Base-by-base conservation (phyloP, 2,113 vertebrate species). In the Trogon melanurus region DNA sequence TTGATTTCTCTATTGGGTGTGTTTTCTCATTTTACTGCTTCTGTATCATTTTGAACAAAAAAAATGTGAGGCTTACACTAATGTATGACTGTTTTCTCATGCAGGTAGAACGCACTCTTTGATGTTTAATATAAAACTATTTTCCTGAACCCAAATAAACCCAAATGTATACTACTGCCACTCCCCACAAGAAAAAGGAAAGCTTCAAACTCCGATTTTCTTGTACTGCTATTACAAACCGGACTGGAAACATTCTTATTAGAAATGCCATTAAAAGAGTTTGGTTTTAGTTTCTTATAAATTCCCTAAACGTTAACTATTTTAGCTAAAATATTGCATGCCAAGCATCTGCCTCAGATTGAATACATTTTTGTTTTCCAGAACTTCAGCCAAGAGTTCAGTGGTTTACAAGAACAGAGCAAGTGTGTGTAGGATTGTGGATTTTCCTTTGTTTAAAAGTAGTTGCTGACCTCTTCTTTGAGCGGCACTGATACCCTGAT, bases 281-380 rank as follows among this genome's bases (percentile, higher is more conserved):
- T 92, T 41, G 44, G 18, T 0, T 93, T 93, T 69, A 85, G 47
- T 76, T 95, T 65, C 10, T 75, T 88, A 23, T n/a, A 62, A 91
- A 70, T 86, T 84, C 36, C 18, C 16, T 14, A 51, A 4, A 23
- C 20, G 26, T 90, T 95, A 91, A 92, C 83, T 92, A 38, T 93
- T 95, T 94, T 53, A 81, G 80, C 69, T 92, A 2, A 67, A 89
- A 76, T 51, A 48, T 8, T 75, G 26, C 1, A 8, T 82, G 81
- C 89, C 81, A 82, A 73, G 81, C 71, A 85, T 96, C 78, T 96
- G 91, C 80, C 85, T 93, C 30, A 51, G 62, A 85, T 69, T 69
- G 91, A 91, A 80, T 47, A 11, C 1, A 3, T 11, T 76, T 82
- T 27, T 60, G 26, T 84, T 94, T 94, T 85, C 58, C 67, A 83